Conservation (phyloP, 2,797 vertebrate genomes). For the Melanotaenia nigrans region DNA sequence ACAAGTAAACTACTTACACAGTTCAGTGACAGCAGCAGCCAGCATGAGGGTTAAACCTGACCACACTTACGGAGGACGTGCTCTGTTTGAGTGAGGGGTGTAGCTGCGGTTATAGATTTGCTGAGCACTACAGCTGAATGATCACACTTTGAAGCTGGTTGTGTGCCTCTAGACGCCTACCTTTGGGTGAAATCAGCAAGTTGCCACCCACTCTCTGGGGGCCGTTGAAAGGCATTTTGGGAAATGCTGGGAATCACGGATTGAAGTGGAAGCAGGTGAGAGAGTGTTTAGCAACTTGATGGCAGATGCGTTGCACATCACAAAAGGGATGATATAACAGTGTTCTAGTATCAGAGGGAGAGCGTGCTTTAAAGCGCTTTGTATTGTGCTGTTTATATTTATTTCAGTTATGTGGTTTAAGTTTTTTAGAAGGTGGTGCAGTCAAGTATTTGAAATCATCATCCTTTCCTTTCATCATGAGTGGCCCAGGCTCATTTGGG, state of each 20-base stretch:
- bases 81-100: conserved; percentile 33
- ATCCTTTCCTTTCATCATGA: conserved; percentile 2
- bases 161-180: conserved; percentile 52
- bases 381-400: background rate
- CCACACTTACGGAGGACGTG: conserved; percentile 11
- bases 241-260: conserved; percentile 51
- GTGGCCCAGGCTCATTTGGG: conserved; percentile 7
- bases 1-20: background rate
- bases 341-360: conserved; percentile 11
- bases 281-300: conserved; percentile 36
- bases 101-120: conserved; percentile 19
- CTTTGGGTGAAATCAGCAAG: conserved; percentile 61
- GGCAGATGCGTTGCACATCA: conserved; percentile 45
- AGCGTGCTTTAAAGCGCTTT: background rate
- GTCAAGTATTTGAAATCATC: background rate
- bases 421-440: background rate
- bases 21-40: conserved; percentile 1
- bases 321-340: conserved; percentile 35
- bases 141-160: conserved; percentile 49
- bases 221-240: conserved; percentile 61
- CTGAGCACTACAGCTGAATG: conserved; percentile 33
- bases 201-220: conserved; percentile 60
- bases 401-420: background rate
- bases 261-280: conserved; percentile 45
- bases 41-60: conserved; percentile 17